Evolutionary conservation across 2,113 vertebrate genomes (phyloP), one percentile per base, ranked within the genome.

Genomic region (Apodemus speciosus): DNA sequence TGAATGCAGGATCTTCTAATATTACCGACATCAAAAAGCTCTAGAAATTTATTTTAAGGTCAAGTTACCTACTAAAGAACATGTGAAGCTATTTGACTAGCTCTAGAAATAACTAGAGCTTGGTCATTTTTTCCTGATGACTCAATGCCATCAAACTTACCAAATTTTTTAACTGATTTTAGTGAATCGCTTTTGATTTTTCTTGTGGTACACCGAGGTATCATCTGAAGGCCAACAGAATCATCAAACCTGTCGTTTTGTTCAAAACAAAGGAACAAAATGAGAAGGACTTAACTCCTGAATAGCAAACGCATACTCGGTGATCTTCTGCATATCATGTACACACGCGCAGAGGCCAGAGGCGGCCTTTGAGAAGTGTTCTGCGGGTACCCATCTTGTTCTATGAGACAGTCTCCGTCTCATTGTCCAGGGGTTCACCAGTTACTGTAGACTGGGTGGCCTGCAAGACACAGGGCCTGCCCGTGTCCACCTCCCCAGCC

Each of bases 211-310:
- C 95, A 98, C 60, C 51, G 96, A 90, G 98, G 96, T 69, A 90
- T 97, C 99, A 99, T 99, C 35, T 99, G 98, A 68, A 99, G 98
- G 60, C 99, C 99, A 85, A 99, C 94, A 85, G 97, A 98, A 60
- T 98, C 98, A 97, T 98, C 98, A 98, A 99, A 99, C 95, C 99
- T 99, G 94, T 79, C 1, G 89, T 69, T 92, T 97, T 93, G 90
- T 94, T 95, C 81, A 95, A 95, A 95, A 60, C 58, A 97, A 97
- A 79, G 38, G 80, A 95, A 95, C 38, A 95, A 38, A 91, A 21
- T 66, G 51, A 91, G 86, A 62, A 96, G 88, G 1, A 62, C 46
- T 96, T 94, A 95, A 27, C 0, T 66, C 43, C 20, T n/a, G 64
- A 72, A 76, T n/a, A 56, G 15, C 80, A 35, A 71, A 62, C 11